Base-by-base conservation (phyloP, 1,140 invertebrate species). In the Triops longicaudatus region DNA sequence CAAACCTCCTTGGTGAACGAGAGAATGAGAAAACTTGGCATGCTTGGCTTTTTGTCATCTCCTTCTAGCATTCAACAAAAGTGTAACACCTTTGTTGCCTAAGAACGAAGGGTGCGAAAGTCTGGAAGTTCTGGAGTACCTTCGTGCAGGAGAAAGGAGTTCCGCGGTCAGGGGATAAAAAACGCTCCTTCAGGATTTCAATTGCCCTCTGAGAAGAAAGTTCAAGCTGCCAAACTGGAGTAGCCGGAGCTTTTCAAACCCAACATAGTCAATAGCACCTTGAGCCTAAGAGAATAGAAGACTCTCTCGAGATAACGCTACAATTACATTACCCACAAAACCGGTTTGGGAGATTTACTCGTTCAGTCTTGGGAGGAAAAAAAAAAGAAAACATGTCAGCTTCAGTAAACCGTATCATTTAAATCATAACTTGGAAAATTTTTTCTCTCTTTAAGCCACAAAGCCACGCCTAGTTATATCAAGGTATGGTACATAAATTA, bases 211-310 rank as follows among this genome's bases (percentile, higher is more conserved):
- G 4, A 63, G 50, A 63, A 63, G 50, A 63, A 63, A 63, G 50
- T 63, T 63, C 50, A 63, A 63, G 50, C 50, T 63, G 50, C 50
- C 50, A 63, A 63, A 63, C 50, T 63, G 50, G 50, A 63, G 50
- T 63, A 63, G 14, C 50, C 50, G 14, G 50, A 22, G 50, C 17
- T 63, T 63, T 63, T 22, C 17, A 63, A 63, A 63, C 50, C 50
- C 50, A 63, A 63, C 50, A 22, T 17, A 63, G 17, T n/a, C 50
- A 22, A 63, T 17, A 63, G 50, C 50, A 63, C 50, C 50, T 63
- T 63, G 50, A 22, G 50, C 50, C 50, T 63, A 22, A 63, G 17
- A 63, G 5, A 63, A 22, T 14, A 63, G 50, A 22, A 63, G 22
- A 22, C 14, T 17, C 50, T 37, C 50, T 5, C 50, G n/a, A 63